Evolutionary conservation across 2,797 vertebrate genomes (phyloP).

Genomic region (Enteromius mattozi): DNA sequence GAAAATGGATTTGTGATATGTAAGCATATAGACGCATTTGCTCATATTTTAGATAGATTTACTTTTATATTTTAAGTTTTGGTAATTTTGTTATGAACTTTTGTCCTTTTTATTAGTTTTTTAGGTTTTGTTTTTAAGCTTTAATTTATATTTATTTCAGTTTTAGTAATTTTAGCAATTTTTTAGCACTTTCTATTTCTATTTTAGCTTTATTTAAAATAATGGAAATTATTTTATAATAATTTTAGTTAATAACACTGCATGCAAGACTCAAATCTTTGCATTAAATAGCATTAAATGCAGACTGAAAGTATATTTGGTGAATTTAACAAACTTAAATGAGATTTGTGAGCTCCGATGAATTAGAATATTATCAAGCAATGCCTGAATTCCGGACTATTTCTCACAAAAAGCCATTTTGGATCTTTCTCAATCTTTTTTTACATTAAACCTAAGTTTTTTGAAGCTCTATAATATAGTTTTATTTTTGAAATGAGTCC

Average conservation of each 20-base stretch:
- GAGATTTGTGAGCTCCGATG: background rate
- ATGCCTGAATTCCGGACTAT: background rate
- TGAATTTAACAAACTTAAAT: background rate
- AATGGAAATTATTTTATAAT: background rate
- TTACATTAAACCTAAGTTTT: background rate
- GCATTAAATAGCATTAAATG: background rate
- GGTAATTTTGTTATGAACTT: background rate
- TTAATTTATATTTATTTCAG: background rate
- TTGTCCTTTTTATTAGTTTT: background rate
- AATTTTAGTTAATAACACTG: background rate
- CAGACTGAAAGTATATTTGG: background rate
- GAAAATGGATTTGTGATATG: background rate
- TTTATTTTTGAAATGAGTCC: background rate
- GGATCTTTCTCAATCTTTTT: background rate
- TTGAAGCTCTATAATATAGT: background rate
- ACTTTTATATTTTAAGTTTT: too few relatives aligned
- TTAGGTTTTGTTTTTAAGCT: background rate
- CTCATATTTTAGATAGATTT: background rate
- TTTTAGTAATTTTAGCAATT: background rate
- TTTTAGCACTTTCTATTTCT: background rate
- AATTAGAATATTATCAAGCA: background rate
- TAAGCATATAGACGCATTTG: background rate
- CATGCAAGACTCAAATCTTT: background rate
- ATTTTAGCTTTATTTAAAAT: background rate
- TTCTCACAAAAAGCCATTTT: background rate